Conservation (phyloP, 2,113 vertebrate genomes). For the Macroglossus sobrinus region DNA sequence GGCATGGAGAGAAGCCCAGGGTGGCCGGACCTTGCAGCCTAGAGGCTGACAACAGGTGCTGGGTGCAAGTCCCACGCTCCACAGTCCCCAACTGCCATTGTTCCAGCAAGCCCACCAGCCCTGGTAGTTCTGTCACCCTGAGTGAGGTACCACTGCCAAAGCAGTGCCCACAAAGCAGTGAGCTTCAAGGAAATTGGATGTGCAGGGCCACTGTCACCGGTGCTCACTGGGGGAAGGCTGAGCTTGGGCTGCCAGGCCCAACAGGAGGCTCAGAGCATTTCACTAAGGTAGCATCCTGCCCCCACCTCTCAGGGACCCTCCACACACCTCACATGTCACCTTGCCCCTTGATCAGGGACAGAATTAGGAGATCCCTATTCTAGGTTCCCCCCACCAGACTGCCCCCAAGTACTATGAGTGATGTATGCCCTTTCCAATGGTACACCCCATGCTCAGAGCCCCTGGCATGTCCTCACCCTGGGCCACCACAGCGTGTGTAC, state of each 20-base stretch:
- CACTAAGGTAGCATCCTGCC: rapidly evolving
- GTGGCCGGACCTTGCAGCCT: rapidly evolving
- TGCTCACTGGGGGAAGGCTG: background rate
- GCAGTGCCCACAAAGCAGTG: background rate
- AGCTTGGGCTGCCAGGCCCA: no score
- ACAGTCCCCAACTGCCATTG: background rate
- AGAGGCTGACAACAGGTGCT: background rate
- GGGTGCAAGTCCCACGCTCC: background rate
- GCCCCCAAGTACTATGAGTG: rapidly evolving
- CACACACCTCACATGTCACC: background rate
- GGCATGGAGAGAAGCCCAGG: no score
- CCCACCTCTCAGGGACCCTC: background rate
- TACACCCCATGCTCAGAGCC: background rate
- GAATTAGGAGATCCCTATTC: background rate
- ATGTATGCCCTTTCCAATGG: background rate
- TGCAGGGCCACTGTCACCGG: background rate
- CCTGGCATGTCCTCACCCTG: background rate
- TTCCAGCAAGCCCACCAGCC: background rate
- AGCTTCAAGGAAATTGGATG: background rate
- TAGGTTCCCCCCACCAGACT: background rate
- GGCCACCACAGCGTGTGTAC: background rate
- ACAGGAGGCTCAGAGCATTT: background rate
- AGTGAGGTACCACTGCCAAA: background rate
- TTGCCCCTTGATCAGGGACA: background rate
- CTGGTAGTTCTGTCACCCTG: background rate